Evolutionary conservation across 2,888 invertebrate species (phyloP).

Genomic region (Troides aeacus): DNA sequence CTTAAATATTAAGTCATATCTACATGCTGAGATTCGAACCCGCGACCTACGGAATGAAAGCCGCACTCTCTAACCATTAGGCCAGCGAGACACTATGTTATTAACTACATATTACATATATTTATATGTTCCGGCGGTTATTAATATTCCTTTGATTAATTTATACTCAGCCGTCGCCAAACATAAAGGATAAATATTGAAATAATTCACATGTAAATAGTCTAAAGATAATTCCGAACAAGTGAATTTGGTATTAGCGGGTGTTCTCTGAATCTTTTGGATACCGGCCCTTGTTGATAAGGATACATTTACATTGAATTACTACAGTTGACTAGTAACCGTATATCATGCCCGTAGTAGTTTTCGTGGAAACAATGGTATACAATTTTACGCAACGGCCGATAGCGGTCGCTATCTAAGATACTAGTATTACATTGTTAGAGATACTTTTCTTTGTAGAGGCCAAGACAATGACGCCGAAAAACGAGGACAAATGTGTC

Average conservation of each 20-base stretch:
- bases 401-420: constrained; percentile 15
- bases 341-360: not conserved
- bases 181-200: too few relatives aligned
- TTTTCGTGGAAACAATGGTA: not conserved
- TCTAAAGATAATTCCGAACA: not conserved
- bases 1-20: too few relatives aligned
- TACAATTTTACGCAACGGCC: constrained; percentile 9
- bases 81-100: too few relatives aligned
- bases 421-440: constrained; percentile 9
- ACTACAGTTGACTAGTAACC: not conserved
- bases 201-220: too few relatives aligned
- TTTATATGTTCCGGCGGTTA: too few relatives aligned
- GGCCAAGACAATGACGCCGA: constrained; percentile 25
- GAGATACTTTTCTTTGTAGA: constrained; percentile 16
- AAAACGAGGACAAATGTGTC: constrained; percentile 24
- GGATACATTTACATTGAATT: not conserved
- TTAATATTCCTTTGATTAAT: too few relatives aligned
- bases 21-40: too few relatives aligned
- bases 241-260: not conserved
- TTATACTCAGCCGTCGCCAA: too few relatives aligned
- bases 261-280: not conserved
- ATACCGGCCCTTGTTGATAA: not conserved
- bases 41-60: too few relatives aligned
- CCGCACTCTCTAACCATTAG: too few relatives aligned
- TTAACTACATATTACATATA: too few relatives aligned